Percentiles rank a stretch among this genome's conserved stretches.
Conservation (phyloP, 37 sponge, comb jelly and placozoan species). For the Beroe forskalii region DNA sequence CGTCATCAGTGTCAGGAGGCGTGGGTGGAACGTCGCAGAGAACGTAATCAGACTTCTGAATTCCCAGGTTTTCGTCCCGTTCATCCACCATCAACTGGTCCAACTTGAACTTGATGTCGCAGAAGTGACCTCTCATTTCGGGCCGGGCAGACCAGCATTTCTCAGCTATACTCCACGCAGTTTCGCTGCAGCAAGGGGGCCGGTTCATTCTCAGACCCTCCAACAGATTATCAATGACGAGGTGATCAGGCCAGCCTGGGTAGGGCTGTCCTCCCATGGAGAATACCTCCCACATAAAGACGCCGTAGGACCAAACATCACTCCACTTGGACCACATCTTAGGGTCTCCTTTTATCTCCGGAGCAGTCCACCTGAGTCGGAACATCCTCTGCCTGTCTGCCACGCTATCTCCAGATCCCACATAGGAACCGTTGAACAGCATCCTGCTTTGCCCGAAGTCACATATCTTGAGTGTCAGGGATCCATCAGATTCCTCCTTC, state of each 20-base stretch:
- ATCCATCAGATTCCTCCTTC: not conserved
- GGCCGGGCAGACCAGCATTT: not conserved
- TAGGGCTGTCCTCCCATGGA: conserved; percentile 52
- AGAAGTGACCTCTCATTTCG: conserved; percentile 1
- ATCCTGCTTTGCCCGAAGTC: conserved; percentile 54
- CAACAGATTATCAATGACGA: conserved; percentile 19
- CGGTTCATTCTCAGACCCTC: conserved; percentile 9
- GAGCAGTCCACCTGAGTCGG: conserved; percentile 54
- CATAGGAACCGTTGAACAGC: conserved; percentile 10
- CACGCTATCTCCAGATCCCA: conserved; percentile 27
- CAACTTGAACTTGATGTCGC: conserved; percentile 23
- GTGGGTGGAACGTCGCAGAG: conserved; percentile 26
- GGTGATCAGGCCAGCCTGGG: conserved; percentile 44
- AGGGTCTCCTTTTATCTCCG: conserved; percentile 39
- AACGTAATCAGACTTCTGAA: not conserved
- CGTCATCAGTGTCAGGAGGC: not conserved
- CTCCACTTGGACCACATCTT: conserved; percentile 41
- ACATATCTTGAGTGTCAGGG: conserved; percentile 18
- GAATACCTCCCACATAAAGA: conserved; percentile 50
- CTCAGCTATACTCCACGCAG: not conserved
- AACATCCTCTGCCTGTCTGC: conserved; percentile 42
- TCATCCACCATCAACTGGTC: conserved; percentile 29
- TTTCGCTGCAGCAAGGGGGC: conserved; percentile 40
- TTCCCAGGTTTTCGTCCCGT: not conserved
- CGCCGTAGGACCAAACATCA: conserved; percentile 37